Percentiles rank a stretch among this genome's conserved stretches.
Conservation (phyloP, 2,113 vertebrate genomes). For the Apeltes quadracus region DNA sequence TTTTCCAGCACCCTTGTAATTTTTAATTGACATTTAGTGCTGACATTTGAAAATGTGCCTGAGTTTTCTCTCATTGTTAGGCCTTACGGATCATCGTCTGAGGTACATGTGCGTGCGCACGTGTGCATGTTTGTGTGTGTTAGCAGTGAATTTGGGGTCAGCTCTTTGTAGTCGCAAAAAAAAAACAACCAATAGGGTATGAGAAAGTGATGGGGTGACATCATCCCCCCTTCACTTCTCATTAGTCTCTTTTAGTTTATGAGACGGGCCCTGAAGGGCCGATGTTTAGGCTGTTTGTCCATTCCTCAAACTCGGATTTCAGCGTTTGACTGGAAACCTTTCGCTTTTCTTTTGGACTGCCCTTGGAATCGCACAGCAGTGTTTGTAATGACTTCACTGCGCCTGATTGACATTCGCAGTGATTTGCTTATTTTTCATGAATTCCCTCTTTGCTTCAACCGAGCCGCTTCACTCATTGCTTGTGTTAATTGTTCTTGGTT, state of each 20-base stretch:
- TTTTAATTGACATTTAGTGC: constrained; percentile 92
- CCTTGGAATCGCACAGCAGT: constrained; percentile 59
- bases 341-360: constrained; percentile 56
- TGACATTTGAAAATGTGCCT: constrained; percentile 85
- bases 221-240: constrained; percentile 67
- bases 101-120: neutral
- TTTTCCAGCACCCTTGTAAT: constrained; percentile 85
- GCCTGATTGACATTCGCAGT: constrained; percentile 76
- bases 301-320: constrained; percentile 61
- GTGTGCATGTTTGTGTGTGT: constrained; percentile 1
- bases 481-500: constrained; percentile 78
- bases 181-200: constrained; percentile 57
- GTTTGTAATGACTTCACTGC: constrained; percentile 71
- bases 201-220: constrained; percentile 68
- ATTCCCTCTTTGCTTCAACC: constrained; percentile 71
- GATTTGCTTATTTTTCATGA: constrained; percentile 81
- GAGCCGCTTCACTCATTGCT: constrained; percentile 65
- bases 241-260: constrained; percentile 54
- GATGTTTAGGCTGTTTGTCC: constrained; percentile 62
- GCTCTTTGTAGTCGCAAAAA: constrained; percentile 63
- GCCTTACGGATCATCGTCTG: constrained; percentile 21
- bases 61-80: constrained; percentile 77
- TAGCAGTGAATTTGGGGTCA: constrained; percentile 53
- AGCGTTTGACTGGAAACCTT: constrained; percentile 56
- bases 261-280: constrained; percentile 39